Evolutionary conservation across 2,888 invertebrate species (phyloP).

Genomic region (Drosophila testacea): DNA sequence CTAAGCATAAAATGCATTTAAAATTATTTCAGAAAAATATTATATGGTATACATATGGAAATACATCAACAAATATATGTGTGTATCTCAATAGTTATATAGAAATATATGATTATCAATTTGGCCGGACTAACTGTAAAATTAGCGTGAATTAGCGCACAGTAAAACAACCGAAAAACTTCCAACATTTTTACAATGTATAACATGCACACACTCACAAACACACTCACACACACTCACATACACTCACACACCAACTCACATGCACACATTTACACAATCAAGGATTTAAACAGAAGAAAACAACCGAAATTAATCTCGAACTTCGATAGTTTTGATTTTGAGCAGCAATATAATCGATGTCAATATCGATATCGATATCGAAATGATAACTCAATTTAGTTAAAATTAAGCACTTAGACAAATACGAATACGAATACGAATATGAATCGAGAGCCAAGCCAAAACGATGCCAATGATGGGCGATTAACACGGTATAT

Average conservation of each 20-base stretch:
- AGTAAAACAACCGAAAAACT: conserved; percentile 38
- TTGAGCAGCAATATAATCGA: conserved; percentile 4
- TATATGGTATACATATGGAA: conserved; percentile 25
- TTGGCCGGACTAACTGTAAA: conserved; percentile 21
- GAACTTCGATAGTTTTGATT: conserved; percentile 9
- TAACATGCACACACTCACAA: conserved; percentile 5
- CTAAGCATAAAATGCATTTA: conserved; percentile 79
- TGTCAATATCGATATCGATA: conserved; percentile 18
- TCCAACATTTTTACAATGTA: conserved; percentile 51
- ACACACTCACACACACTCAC: not conserved
- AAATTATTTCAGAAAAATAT: conserved; percentile 40
- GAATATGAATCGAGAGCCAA: conserved; percentile 45
- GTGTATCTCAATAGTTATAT: conserved; percentile 43
- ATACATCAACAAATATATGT: conserved; percentile 43
- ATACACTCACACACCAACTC: not conserved
- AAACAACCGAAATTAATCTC: not conserved
- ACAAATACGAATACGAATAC: not conserved
- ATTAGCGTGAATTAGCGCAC: conserved; percentile 13
- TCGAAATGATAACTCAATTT: conserved; percentile 53
- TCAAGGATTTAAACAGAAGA: not conserved
- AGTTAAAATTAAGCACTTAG: conserved; percentile 60
- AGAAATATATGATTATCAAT: conserved; percentile 28
- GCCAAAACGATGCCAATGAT: conserved; percentile 40
- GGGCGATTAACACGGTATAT: conserved; percentile 50
- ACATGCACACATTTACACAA: not conserved